Evolutionary conservation across 2,888 invertebrate genomes (phyloP).

Genomic region (Drosophila macrospina): DNA sequence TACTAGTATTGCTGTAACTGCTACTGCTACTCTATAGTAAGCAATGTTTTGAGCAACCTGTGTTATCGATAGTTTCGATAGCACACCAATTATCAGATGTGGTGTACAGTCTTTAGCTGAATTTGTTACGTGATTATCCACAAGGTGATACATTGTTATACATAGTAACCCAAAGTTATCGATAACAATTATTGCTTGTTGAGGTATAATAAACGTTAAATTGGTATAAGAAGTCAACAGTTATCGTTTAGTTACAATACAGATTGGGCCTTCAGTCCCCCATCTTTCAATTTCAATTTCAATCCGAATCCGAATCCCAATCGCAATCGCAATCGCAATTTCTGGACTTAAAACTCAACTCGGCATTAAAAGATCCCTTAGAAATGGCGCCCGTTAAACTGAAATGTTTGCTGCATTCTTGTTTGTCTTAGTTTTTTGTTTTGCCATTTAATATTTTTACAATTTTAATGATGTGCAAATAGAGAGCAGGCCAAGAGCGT

Average conservation of each 20-base stretch:
- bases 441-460: conserved; percentile 78
- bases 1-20: too few species aligned
- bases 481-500: conserved; percentile 33
- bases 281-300: too few species aligned
- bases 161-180: neutral
- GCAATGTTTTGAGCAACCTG: too few species aligned
- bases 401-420: conserved; percentile 31
- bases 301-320: too few species aligned
- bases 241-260: too few species aligned
- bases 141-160: neutral
- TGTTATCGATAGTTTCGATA: too few species aligned
- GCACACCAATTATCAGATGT: too few species aligned
- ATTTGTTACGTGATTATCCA: too few species aligned
- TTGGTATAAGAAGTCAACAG: neutral
- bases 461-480: conserved; percentile 85
- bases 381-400: neutral
- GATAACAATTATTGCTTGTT: neutral
- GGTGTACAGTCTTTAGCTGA: too few species aligned
- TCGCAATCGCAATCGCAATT: neutral
- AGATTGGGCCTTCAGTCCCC: too few species aligned
- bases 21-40: too few species aligned
- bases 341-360: neutral
- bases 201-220: neutral
- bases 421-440: conserved; percentile 70
- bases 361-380: conserved; percentile 16